Base-by-base conservation (phyloP, 2,888 invertebrate species). In the Drosophila cyrtoloma region DNA sequence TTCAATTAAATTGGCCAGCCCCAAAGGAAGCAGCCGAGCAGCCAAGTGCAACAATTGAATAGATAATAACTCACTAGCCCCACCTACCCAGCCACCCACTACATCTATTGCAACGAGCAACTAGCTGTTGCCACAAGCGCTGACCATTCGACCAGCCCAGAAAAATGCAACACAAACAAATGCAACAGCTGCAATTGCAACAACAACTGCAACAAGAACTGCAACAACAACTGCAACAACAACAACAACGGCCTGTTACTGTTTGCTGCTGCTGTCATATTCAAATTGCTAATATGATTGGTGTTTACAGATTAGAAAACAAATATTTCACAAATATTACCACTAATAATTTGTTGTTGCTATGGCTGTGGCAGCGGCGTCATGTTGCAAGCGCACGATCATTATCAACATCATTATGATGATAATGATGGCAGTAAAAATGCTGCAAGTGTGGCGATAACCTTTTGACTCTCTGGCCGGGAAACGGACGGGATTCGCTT, bases 301-400 rank as follows among this genome's bases (percentile, higher is more conserved):
- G 92, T 92, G 92, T 91, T 92, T 92, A 89, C 91, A 92, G 92
- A 92, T 92, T 92, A 92, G 91, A 92, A 92, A 92, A 92, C 92
- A 92, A 92, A 92, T 92, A 92, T 92, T 92, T 92, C 91, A 92
- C 84, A 91, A 90, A 91, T 89, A 92, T 89, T 91, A 91, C 90
- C 81, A 86, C 87, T 90, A 91, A 91, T 90, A 90, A 90, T 87
- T 90, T 79, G 79, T 77, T 81, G 53, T 60, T 69, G 79, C 26
- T 55, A 52, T 47, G 57, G 37, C 42, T 71, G 51, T 62, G 62
- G 61, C 28, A 26, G 65, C 77, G 79, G 77, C 77, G 56, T 80
- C 72, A 70, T 77, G 74, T 83, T 77, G 83, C 83, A 80, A 63
- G 69, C 70, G 66, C 62, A 75, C 60, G 71, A 62, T 68, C 72